Evolutionary conservation across 2,113 vertebrate genomes (phyloP).

Genomic region (Chlorodrepanis virens): DNA sequence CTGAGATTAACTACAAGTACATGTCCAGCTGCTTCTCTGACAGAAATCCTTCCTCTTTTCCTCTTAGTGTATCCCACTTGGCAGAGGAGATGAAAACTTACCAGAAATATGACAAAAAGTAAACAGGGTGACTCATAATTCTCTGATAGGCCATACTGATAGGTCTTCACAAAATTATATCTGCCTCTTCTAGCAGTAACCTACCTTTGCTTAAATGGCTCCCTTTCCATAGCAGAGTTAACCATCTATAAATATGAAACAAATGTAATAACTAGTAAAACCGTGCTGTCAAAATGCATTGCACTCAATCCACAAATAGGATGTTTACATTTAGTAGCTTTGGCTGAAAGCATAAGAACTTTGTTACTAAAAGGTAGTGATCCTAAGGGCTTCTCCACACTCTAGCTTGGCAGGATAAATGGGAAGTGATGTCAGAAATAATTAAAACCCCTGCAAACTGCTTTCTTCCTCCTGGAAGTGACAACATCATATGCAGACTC

Average conservation of each 20-base stretch:
- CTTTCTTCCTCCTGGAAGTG: fast-evolving
- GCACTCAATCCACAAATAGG: background rate
- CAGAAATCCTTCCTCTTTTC: background rate
- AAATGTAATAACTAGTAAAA: background rate
- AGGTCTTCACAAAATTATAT: background rate
- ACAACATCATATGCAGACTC: background rate
- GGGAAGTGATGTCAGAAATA: background rate
- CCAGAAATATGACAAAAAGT: background rate
- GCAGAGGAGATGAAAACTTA: background rate
- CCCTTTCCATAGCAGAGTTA: background rate
- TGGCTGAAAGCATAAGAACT: background rate
- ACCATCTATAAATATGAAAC: background rate
- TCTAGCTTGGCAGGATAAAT: background rate
- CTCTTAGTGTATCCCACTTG: background rate
- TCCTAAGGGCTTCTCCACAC: background rate
- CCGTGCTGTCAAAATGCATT: background rate
- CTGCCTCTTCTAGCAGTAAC: background rate
- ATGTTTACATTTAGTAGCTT: background rate
- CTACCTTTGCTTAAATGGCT: background rate
- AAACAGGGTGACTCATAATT: background rate
- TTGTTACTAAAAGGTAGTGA: background rate
- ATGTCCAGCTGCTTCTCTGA: background rate
- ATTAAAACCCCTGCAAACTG: background rate
- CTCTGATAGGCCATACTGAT: background rate
- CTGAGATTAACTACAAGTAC: background rate